Evolutionary conservation across 2,113 vertebrate species (phyloP).

Genomic region (Platycercus adscitus): DNA sequence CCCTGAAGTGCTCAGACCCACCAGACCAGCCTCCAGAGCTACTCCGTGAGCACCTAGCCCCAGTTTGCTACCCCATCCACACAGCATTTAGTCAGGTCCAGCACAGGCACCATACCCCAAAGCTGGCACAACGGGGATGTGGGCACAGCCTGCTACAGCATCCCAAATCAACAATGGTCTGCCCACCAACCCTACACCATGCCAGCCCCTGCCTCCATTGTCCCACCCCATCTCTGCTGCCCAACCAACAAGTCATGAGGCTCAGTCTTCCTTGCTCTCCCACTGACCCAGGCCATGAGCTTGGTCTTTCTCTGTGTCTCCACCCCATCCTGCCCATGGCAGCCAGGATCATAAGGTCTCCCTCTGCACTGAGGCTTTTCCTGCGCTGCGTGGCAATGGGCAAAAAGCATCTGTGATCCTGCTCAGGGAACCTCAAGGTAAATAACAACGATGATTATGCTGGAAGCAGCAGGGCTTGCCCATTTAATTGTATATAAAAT

Average conservation of each 20-base stretch:
- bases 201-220: neutral
- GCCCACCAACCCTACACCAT: too few relatives aligned
- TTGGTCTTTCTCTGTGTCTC: neutral
- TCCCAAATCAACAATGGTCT: neutral
- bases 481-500: slow-evolving; percentile 26
- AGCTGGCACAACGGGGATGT: accelerated
- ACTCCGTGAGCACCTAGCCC: neutral
- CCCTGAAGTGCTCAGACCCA: neutral
- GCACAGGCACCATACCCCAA: accelerated
- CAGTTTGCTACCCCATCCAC: neutral
- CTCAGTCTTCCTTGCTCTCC: accelerated
- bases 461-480: neutral
- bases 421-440: neutral
- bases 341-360: neutral
- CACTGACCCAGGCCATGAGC: accelerated
- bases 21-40: neutral
- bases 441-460: neutral
- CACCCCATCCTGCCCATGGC: accelerated
- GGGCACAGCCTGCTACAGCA: neutral
- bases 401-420: neutral
- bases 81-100: neutral
- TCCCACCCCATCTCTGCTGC: neutral
- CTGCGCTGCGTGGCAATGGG: accelerated
- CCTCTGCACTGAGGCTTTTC: neutral
- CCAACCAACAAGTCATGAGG: accelerated